Base-by-base conservation (phyloP, 2,113 vertebrate genomes). In the Pangasianodon gigas region DNA sequence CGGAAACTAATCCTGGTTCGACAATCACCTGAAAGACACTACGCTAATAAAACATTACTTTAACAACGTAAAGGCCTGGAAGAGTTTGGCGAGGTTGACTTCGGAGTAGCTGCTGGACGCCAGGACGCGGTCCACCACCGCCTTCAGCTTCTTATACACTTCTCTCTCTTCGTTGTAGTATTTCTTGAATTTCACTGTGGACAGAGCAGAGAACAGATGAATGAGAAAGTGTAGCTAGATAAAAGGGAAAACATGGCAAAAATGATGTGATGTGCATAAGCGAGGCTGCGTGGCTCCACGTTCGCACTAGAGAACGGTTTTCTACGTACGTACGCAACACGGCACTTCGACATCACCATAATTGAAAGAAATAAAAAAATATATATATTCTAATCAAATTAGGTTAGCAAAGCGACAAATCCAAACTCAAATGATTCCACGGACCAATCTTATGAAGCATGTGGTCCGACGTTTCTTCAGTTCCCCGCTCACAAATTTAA, bases 31-130 rank as follows among this genome's bases (percentile, higher is more conserved):
- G 2, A 51, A 65, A 88, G 10, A 32, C 0, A 46, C 2, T 10
- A 29, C 7, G 21, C 51, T 67, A 54, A n/a, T 26, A 29, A 62
- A 80, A 89, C 54, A 18, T 85, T 93, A 96, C 93, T 96, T 96
- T 89, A 95, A 88, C 13, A 92, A 90, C 62, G 95, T 94, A 93
- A 96, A 97, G 89, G 94, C 91, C 93, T 95, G 96, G 93, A 99
- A 99, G 93, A 99, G 97, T 92, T 97, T 98, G 95, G 97, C 88
- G 52, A 99, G 97, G 95, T 98, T 97, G 90, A 99, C 97, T 94
- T 99, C 97, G 0, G 97, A 98, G 96, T 99, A 99, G 94, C 95
- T 93, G 51, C 98, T 99, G 93, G 91, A 91, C 46, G 94, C 94
- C 91, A 99, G 94, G n/a, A 94, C 96, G 75, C 95, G 96, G 91